Conservation (phyloP, 2,888 invertebrate species). For the Agrochola macilenta region DNA sequence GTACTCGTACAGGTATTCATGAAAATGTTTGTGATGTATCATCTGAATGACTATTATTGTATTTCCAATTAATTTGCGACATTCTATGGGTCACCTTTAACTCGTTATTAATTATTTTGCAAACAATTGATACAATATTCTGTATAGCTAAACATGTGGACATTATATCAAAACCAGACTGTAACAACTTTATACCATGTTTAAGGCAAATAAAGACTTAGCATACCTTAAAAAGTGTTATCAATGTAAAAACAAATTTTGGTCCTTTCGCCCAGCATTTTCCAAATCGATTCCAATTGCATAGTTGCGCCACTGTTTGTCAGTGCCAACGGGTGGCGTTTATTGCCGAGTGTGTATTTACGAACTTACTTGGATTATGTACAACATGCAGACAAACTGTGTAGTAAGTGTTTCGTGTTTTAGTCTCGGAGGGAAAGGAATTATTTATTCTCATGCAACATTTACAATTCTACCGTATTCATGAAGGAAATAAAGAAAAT, state of each 20-base stretch:
- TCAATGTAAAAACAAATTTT: not conserved
- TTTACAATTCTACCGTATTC: conserved; percentile 2
- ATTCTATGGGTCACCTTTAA: too few relatives aligned
- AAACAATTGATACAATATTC: too few relatives aligned
- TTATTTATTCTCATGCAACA: conserved; percentile 29
- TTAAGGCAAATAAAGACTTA: not conserved
- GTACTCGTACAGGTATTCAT: too few relatives aligned
- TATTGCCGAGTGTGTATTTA: conserved; percentile 37
- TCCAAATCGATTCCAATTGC: conserved; percentile 19
- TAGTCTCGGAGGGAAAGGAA: conserved; percentile 9
- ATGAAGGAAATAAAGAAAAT: not conserved
- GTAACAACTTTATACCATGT: not conserved
- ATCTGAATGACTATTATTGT: too few relatives aligned
- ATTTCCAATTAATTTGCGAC: too few relatives aligned
- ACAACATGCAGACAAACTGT: conserved; percentile 9
- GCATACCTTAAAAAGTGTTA: not conserved
- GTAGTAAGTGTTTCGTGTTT: conserved; percentile 18
- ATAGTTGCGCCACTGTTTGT: not conserved
- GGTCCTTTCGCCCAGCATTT: conserved; percentile 3
- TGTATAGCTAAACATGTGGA: too few relatives aligned
- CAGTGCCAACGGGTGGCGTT: conserved; percentile 18
- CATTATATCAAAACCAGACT: too few relatives aligned
- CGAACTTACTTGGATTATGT: conserved; percentile 31
- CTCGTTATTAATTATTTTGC: not conserved
- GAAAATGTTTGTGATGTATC: too few relatives aligned